Base-by-base conservation (phyloP, 2,113 vertebrate genomes). In the Casuarius casuarius region DNA sequence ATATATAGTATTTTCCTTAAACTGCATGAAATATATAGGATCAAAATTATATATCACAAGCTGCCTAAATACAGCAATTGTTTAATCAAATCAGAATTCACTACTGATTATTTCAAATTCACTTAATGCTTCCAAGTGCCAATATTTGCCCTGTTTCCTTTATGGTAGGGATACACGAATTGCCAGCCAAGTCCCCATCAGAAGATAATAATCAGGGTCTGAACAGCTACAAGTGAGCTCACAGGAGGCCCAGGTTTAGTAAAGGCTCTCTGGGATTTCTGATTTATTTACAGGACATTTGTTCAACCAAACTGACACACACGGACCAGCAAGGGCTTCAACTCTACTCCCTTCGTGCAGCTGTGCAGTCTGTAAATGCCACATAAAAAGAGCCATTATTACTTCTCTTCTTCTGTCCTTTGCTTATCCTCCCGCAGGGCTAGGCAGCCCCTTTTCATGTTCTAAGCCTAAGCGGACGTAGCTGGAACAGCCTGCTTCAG, bases 51-150 rank as follows among this genome's bases (percentile, higher is more conserved):
- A 81, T 9, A 42, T 35, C 11, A 18, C 12, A 78, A 52, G 49
- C 33, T 87, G 35, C 61, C 82, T 91, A 87, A 94, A 78, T 52
- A 78, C 16, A 89, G 70, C 76, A 84, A 81, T 63, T 71, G 73
- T 67, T 92, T 77, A 61, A 91, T 81, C 74, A 84, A 84, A 87
- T 74, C 62, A 74, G 73, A 93, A 87, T 58, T 87, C 61, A 84
- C 35, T 70, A 42, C 33, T 66, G 66, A 84, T 92, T 54, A 59
- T 52, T 87, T n/a, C 51, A 84, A 86, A 93, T 71, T 42, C 56
- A 85, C 61, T 48, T 83, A 66, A 42, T 38, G 13, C 35, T 78
- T 90, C 56, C 82, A 77, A 51, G 48, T 71, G 61, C 65, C 88
- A 84, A 17, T 70, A 84, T 89, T 56, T 93, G 82, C 35, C 51